Evolutionary conservation across 2,888 invertebrate genomes (phyloP), one percentile per base, ranked within the genome.

Genomic region (Colletes collaris): DNA sequence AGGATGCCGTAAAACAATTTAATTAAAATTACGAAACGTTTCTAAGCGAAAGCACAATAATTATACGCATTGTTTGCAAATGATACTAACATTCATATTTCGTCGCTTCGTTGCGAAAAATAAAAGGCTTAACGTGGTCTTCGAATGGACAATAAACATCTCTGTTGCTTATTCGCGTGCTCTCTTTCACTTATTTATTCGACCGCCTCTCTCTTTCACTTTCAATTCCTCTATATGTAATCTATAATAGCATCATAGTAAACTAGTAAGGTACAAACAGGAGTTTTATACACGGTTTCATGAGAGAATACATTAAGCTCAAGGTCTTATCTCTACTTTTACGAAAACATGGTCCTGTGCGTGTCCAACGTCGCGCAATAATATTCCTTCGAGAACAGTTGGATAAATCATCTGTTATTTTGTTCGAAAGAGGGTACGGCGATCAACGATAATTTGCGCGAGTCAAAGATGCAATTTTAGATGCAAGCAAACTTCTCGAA

Each of bases 281-380:
- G 89, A 89, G 82, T 89, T 88, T 87, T 76, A 79, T 82, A 82
- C 49, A 74, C 73, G 73, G 74, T 81, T 85, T 71, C 56, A 87
- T 85, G 89, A 89, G 90, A 90, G 86, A 86, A 86, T 91, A 86
- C 83, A 83, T 87, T 90, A 92, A 92, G 91, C 91, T 91, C 91
- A 86, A 58, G 87, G 80, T 87, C 75, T 79, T 81, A 86, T 73
- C 40, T 70, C 80, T 79, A 86, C 58, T 56, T 73, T 65, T 76
- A 66, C 49, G 60, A 75, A 82, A 85, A 86, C 76, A 52, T 84
- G 85, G 75, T 83, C 82, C 77, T 77, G 79, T 76, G 72, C 76
- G 75, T 83, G 77, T 75, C 69, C 52, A 85, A 82, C 49, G 53
- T 76, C 73, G 69, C 83, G 72, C 56, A 59, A 72, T 58, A 67